Conservation (phyloP, 2,888 invertebrate species). For the Nowickia ferox region DNA sequence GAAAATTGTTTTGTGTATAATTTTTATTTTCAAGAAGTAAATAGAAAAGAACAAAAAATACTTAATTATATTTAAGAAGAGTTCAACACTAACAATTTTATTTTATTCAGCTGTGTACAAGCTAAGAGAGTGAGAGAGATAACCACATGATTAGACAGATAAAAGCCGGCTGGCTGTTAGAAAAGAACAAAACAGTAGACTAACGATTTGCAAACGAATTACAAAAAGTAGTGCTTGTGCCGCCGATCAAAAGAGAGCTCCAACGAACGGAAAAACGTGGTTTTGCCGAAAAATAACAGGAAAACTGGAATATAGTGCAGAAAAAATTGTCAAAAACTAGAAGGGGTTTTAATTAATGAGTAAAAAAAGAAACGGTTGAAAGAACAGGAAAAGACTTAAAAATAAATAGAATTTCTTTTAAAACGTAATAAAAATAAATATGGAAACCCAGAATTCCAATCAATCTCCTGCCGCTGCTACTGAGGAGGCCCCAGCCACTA, state of each 20-base stretch:
- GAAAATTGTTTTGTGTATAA: neutral
- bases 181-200: slow-evolving; percentile 61
- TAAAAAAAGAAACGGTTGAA: slow-evolving; percentile 45
- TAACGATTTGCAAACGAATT: slow-evolving; percentile 55
- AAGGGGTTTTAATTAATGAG: slow-evolving; percentile 52
- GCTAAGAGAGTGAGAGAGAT: slow-evolving; percentile 40
- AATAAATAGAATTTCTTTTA: slow-evolving; percentile 43
- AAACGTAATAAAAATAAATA: slow-evolving; percentile 72
- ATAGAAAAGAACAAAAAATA: slow-evolving; percentile 31
- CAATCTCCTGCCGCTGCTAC: slow-evolving; percentile 72
- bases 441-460: slow-evolving; percentile 80
- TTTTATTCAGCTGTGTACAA: slow-evolving; percentile 2
- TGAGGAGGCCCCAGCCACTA: slow-evolving; percentile 78
- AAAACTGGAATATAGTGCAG: slow-evolving; percentile 70
- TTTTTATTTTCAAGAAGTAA: slow-evolving; percentile 3
- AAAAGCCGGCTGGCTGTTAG: slow-evolving; percentile 55
- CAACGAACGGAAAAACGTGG: slow-evolving; percentile 74
- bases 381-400: slow-evolving; percentile 42
- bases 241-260: slow-evolving; percentile 69
- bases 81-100: neutral
- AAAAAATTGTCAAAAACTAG: slow-evolving; percentile 63
- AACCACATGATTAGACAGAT: neutral
- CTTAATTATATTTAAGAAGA: slow-evolving; percentile 43
- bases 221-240: slow-evolving; percentile 71
- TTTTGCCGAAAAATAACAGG: slow-evolving; percentile 69